Conservation (phyloP, 2,888 invertebrate genomes). For the Geophilus truncorum region DNA sequence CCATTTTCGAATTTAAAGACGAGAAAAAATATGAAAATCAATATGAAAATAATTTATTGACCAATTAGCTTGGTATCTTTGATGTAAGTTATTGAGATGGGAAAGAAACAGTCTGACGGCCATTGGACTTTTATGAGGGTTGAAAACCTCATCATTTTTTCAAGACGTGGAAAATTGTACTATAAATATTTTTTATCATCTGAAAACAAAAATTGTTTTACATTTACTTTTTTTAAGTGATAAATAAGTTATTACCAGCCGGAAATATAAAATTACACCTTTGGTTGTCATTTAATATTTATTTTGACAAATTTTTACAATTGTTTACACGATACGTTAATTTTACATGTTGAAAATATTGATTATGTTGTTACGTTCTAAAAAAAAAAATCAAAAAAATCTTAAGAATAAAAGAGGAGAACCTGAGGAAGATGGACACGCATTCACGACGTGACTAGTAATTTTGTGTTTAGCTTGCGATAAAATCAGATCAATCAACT, state of each 20-base stretch:
- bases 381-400: background rate
- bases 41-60: background rate
- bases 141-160: constrained; percentile 10
- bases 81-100: background rate
- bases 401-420: background rate
- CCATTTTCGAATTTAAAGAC: background rate
- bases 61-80: background rate
- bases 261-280: background rate
- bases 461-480: background rate
- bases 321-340: background rate
- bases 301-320: background rate
- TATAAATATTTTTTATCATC: background rate
- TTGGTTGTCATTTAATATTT: background rate
- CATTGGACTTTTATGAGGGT: background rate
- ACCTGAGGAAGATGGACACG: background rate
- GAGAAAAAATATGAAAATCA: background rate
- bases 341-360: background rate
- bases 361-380: background rate
- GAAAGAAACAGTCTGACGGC: background rate
- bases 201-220: background rate
- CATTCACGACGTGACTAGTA: background rate
- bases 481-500: background rate
- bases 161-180: background rate
- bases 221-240: background rate
- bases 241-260: background rate